Conservation (phyloP, 2,888 invertebrate genomes). For the Drosophila testacea region DNA sequence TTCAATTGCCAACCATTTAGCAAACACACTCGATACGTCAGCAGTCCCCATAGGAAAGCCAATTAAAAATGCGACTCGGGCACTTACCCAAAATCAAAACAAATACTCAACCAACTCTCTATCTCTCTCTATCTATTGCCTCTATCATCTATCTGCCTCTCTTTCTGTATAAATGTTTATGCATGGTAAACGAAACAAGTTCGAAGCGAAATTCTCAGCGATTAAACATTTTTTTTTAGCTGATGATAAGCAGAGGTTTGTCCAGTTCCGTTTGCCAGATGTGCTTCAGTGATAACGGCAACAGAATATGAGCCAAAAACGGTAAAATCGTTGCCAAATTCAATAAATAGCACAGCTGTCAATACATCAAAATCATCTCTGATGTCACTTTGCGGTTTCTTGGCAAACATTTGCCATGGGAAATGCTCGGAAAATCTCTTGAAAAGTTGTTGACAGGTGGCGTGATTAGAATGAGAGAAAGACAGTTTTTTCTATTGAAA, state of each 20-base stretch:
- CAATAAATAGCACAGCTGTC: slow-evolving; percentile 46
- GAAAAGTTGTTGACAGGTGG: slow-evolving; percentile 35
- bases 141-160: neutral
- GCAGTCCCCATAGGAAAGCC: slow-evolving; percentile 33
- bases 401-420: slow-evolving; percentile 33
- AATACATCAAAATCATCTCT: slow-evolving; percentile 22
- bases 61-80: slow-evolving; percentile 36
- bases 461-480: neutral
- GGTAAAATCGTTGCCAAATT: slow-evolving; percentile 28
- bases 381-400: slow-evolving; percentile 9
- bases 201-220: slow-evolving; percentile 38
- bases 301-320: slow-evolving; percentile 5
- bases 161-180: neutral
- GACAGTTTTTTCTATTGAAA: too few relatives aligned
- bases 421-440: slow-evolving; percentile 16
- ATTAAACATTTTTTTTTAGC: slow-evolving; percentile 6
- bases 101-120: slow-evolving; percentile 10
- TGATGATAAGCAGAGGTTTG: slow-evolving; percentile 36
- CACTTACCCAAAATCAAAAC: slow-evolving; percentile 49
- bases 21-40: slow-evolving; percentile 39
- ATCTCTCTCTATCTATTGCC: neutral
- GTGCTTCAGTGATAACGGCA: slow-evolving; percentile 3
- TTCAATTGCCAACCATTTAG: slow-evolving; percentile 66
- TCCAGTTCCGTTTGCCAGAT: slow-evolving; percentile 36
- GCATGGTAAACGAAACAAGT: slow-evolving; percentile 41